Evolutionary conservation across 2,797 vertebrate species (phyloP).

Genomic region (Limosa lapponica): DNA sequence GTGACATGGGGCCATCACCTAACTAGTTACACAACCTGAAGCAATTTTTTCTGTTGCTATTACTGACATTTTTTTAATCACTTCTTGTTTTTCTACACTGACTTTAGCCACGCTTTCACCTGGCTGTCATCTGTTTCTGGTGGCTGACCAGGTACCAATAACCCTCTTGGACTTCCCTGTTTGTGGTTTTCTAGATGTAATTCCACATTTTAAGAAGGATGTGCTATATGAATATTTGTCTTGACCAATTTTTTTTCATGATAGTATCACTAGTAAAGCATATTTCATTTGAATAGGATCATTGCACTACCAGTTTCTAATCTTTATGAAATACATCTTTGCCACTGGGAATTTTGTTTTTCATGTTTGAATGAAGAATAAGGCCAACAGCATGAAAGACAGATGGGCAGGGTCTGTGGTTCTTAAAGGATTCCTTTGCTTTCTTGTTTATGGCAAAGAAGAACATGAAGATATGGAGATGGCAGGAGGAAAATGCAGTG

Average conservation of each 20-base stretch:
- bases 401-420: background rate
- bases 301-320: background rate
- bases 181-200: background rate
- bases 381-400: background rate
- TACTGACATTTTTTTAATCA: background rate
- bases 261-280: background rate
- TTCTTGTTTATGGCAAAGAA: background rate
- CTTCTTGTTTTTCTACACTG: background rate
- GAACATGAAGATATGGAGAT: background rate
- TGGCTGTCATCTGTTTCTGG: background rate
- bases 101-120: background rate
- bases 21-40: background rate
- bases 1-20: background rate
- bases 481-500: background rate
- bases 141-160: background rate
- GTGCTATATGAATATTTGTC: background rate
- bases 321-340: background rate
- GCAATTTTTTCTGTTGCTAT: background rate
- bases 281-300: background rate
- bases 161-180: background rate
- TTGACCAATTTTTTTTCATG: background rate
- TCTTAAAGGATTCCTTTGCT: background rate
- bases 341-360: background rate
- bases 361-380: background rate
- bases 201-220: background rate